Base-by-base conservation (phyloP, 2,797 vertebrate genomes). In the Numenius phaeopus region DNA sequence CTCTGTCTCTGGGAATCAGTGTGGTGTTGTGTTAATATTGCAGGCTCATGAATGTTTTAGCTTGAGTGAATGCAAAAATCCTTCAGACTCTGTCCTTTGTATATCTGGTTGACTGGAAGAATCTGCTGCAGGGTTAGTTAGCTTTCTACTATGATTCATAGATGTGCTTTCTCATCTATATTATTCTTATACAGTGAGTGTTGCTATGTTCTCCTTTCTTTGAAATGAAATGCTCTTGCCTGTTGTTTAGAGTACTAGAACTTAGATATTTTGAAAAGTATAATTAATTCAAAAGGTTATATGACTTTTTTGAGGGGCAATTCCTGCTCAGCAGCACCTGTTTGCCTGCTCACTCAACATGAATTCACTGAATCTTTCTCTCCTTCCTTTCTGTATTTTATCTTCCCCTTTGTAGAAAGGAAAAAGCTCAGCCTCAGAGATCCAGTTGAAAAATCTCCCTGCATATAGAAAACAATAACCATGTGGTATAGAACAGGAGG, bases 1-100 rank as follows among this genome's bases (percentile, higher is more conserved):
- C 91, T 90, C 66, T 95, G 80, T 88, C 85, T 82, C 77, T 59
- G 81, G 76, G 44, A 83, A 59, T 73, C 49, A 83, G 30, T 3
- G 4, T 64, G 73, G 70, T 58, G 3, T 0, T 73, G 24, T 77
- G 83, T 89, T 95, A 94, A 55, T 91, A 90, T 57, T 95, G 88
- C 93, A 95, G 64, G 21, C 55, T 95, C 67, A 87, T 95, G 62
- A 92, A 95, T 95, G 78, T 89, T 96, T 95, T 93, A 92, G 55
- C 26, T 77, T 77, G 73, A 83, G 71, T 67, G 87, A 96, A 95
- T 90, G 64, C 54, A 93, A 70, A 96, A 95, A 67, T 86, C 80
- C 67, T 83, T 89, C 88, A 82, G 30, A 82, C 55, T 50, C 77
- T 24, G 7, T 61, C 57, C 65, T 89, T 90, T 52, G 40, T 49